Evolutionary conservation across 2,797 vertebrate species (phyloP).

Genomic region (Muscicapa striata): DNA sequence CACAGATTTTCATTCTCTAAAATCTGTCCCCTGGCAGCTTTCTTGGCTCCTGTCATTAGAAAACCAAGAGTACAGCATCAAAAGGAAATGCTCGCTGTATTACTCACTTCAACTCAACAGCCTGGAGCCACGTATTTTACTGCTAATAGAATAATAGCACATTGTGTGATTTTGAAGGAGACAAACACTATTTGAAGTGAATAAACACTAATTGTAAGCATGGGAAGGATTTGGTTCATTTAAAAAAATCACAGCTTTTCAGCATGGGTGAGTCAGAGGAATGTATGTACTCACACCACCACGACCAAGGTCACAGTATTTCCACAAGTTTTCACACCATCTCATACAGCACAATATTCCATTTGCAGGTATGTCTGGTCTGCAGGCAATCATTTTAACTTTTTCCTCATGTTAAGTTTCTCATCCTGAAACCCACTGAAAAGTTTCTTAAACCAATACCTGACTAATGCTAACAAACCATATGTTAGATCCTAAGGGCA

Average conservation of each 20-base stretch:
- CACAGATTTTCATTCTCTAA: background rate
- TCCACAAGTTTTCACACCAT: background rate
- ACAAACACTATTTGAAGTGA: slow-evolving; percentile 2
- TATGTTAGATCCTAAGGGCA: slow-evolving; percentile 55
- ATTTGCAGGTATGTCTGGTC: background rate
- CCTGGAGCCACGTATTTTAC: background rate
- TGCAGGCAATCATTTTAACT: background rate
- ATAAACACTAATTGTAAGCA: slow-evolving; percentile 23
- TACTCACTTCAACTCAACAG: background rate
- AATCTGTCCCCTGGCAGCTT: background rate
- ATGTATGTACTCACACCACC: background rate
- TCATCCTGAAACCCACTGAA: slow-evolving; percentile 3
- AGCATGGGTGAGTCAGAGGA: background rate
- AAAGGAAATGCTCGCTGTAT: background rate
- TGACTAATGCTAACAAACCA: slow-evolving; percentile 50
- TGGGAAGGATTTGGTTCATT: background rate
- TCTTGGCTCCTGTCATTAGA: background rate
- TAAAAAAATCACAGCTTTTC: slow-evolving; percentile 7
- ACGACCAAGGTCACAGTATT: background rate
- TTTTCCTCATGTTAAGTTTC: background rate
- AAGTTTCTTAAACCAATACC: slow-evolving; percentile 35
- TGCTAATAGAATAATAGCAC: background rate
- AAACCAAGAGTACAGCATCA: background rate
- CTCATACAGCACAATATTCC: background rate
- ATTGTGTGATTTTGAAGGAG: background rate